These are phyloP conservation scores for Belonocnema kinseyi DNA, from an alignment of 1,140 invertebrate genomes.

Conservation along the genomic window DNA sequence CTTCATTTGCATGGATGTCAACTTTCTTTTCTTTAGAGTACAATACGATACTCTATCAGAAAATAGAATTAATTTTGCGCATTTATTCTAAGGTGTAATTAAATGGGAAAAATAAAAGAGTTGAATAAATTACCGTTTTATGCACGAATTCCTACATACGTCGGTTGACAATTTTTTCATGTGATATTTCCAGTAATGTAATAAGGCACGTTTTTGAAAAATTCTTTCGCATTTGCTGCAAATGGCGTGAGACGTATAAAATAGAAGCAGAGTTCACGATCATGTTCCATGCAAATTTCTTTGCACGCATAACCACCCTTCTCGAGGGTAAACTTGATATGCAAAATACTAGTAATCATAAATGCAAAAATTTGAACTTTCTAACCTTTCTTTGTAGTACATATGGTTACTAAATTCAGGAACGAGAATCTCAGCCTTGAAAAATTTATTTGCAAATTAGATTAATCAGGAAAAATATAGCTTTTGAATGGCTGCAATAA, in stretches of 20 bases:
- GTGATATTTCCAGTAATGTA: neutral
- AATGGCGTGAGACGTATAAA: conserved; percentile 12
- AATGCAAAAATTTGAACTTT: conserved; percentile 2
- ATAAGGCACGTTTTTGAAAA: conserved; percentile 17
- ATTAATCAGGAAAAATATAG: neutral
- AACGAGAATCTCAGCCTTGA: neutral
- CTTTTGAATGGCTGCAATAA: neutral
- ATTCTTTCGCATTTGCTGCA: conserved; percentile 20
- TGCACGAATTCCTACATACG: too few relatives aligned
- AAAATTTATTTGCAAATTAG: neutral
- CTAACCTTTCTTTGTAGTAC: neutral
- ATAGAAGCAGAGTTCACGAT: conserved; percentile 8
- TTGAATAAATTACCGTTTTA: too few relatives aligned
- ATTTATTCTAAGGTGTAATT: too few relatives aligned
- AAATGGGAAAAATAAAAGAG: too few relatives aligned
- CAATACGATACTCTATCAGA: too few relatives aligned
- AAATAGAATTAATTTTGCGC: too few relatives aligned
- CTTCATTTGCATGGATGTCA: too few relatives aligned
- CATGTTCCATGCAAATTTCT: conserved; percentile 25
- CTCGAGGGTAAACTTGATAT: conserved; percentile 21
- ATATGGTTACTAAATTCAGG: neutral
- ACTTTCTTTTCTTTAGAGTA: too few relatives aligned
- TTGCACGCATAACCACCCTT: conserved; percentile 10
- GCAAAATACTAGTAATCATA: conserved; percentile 16
- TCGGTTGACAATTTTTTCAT: neutral